Evolutionary conservation across 2,797 vertebrate species (phyloP).

Genomic region (Hippocampus kuda): DNA sequence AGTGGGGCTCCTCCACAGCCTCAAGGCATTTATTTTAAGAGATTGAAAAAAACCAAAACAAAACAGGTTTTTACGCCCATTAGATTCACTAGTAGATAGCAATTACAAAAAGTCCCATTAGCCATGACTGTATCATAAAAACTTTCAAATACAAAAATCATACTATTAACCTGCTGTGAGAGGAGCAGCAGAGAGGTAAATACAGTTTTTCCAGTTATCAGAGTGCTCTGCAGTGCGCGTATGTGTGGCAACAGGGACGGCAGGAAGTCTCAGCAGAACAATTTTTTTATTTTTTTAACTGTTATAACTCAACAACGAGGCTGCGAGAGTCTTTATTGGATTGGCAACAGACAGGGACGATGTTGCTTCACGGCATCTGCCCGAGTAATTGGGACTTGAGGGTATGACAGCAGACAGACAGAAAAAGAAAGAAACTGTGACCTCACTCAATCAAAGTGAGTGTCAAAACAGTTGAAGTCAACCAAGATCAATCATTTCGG

Average conservation of each 20-base stretch:
- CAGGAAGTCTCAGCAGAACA: slow-evolving; percentile 42
- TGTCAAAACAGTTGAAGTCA: not conserved
- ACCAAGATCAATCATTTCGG: not conserved
- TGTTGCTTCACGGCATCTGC: slow-evolving; percentile 52
- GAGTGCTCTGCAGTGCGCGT: slow-evolving; percentile 6
- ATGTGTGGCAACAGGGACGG: slow-evolving; percentile 39
- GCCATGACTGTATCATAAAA: not conserved
- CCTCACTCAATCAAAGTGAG: not conserved
- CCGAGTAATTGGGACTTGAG: slow-evolving; percentile 64
- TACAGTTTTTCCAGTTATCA: not conserved
- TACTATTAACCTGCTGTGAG: not conserved
- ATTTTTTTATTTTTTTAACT: slow-evolving; percentile 40
- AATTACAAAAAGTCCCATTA: not conserved
- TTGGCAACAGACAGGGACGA: slow-evolving; percentile 54
- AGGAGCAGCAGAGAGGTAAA: not conserved
- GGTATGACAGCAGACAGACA: slow-evolving; percentile 44
- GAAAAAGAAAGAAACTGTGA: slow-evolving; percentile 14
- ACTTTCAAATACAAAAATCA: not conserved
- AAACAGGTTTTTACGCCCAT: not conserved
- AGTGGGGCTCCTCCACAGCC: slow-evolving; percentile 7
- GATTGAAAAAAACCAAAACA: not conserved
- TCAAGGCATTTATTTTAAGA: slow-evolving; percentile 13
- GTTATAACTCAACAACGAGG: slow-evolving; percentile 51
- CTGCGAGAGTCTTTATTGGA: slow-evolving; percentile 51
- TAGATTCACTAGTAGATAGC: not conserved